Evolutionary conservation across 2,888 invertebrate genomes (phyloP).

Genomic region (Xestoiulus laeticollis): DNA sequence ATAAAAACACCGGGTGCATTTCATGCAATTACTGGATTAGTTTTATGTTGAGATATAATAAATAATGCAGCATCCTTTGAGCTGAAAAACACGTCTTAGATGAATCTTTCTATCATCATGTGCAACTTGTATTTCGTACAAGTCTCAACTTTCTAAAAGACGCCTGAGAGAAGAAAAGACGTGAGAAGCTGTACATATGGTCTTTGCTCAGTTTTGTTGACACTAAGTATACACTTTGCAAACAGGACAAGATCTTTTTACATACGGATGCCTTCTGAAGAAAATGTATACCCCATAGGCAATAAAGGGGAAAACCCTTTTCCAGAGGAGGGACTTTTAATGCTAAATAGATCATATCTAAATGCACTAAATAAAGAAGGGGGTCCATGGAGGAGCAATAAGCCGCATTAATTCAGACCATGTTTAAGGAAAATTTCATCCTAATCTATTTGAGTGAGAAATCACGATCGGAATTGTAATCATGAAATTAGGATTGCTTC

Average conservation of each 20-base stretch:
- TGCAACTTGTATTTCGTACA: background rate
- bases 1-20: background rate
- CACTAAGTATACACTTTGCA: constrained; percentile 4
- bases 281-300: background rate
- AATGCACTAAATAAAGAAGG: background rate
- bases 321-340: background rate
- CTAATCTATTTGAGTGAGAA: background rate
- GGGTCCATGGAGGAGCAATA: background rate
- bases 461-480: background rate
- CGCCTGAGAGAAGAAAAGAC: background rate
- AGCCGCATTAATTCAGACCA: background rate
- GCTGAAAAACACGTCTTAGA: background rate
- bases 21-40: background rate
- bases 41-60: background rate
- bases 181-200: constrained; percentile 3
- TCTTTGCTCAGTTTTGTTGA: constrained; percentile 26
- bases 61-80: background rate
- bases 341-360: background rate
- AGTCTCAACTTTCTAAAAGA: background rate
- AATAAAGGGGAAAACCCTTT: background rate
- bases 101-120: background rate
- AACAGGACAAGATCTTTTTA: constrained; percentile 12
- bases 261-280: background rate
- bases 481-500: constrained; percentile 11
- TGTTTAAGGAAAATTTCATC: background rate